Evolutionary conservation across 2,888 invertebrate species (phyloP), one percentile per base, ranked within the genome.

Genomic region (Melanotus villosus): DNA sequence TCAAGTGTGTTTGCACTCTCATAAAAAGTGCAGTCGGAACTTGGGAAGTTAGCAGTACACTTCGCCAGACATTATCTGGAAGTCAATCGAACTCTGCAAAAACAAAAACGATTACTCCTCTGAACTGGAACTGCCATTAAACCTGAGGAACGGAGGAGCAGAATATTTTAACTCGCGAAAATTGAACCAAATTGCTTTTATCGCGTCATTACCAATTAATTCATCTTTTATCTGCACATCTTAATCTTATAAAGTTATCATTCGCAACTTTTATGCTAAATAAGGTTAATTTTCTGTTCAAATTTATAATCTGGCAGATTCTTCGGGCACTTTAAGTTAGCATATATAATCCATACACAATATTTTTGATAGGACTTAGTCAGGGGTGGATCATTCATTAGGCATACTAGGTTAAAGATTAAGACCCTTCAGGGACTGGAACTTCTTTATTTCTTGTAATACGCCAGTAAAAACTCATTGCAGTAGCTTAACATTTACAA

Each of bases 21-120:
- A 41, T 65, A 65, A 65, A 71, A 71, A 67, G 59, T 67, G 67
- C 70, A 67, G 70, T 64, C 59, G 52, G 67, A 60, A 71, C 58
- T 67, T 64, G 45, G 62, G 16, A 56, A 71, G 64, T 67, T 71
- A 64, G 67, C 47, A 54, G 64, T 71, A 71, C 67, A 67, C 64
- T 67, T 67, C 38, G 41, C 52, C 43, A 70, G 58, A 67, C 70
- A 67, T 67, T 71, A 71, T 71, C 67, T 64, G 67, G 43, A 71
- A 71, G 70, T 71, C 70, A 71, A 64, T 71, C 70, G 64, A 58
- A 71, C 34, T 71, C 43, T 34, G 18, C 30, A 54, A 64, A 52
- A 47, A 64, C 47, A 64, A 57, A 68, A 63, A 41, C 58, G 47
- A 58, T 58, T 59, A 41, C 58, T 34, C 43, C 36, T n/a, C 23